Evolutionary conservation across 2,797 vertebrate species (phyloP).

Genomic region (Melanotaenia nigrans): DNA sequence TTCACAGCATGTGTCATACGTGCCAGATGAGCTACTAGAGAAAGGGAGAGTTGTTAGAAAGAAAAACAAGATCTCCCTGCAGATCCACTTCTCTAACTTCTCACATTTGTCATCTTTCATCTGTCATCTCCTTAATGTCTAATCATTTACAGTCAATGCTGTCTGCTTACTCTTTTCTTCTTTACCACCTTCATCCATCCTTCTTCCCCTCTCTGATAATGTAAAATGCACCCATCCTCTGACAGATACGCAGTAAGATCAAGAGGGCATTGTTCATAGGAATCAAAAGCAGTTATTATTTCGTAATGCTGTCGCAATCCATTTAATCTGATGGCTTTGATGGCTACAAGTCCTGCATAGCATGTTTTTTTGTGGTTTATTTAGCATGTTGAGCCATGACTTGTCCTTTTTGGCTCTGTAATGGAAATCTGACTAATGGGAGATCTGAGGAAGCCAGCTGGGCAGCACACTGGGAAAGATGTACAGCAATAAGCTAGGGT

Average conservation of each 20-base stretch:
- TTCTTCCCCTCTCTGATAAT: slow-evolving; percentile 6
- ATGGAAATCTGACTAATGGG: slow-evolving; percentile 59
- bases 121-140: slow-evolving; percentile 16
- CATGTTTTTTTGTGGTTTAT: slow-evolving; percentile 40
- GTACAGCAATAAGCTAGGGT: slow-evolving; percentile 19
- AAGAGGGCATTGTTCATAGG: slow-evolving; percentile 18
- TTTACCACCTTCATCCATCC: slow-evolving; percentile 2
- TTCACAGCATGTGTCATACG: slow-evolving; percentile 25
- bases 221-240: slow-evolving; percentile 18
- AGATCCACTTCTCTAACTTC: slow-evolving; percentile 24
- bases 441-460: slow-evolving; percentile 54
- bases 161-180: slow-evolving; percentile 3
- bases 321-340: slow-evolving; percentile 23
- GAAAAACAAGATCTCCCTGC: slow-evolving; percentile 13
- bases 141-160: slow-evolving; percentile 20
- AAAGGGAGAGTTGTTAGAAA: slow-evolving; percentile 8
- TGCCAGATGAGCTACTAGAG: slow-evolving; percentile 26
- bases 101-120: slow-evolving; percentile 10
- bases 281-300: slow-evolving; percentile 45
- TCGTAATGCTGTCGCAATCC: background rate
- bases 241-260: slow-evolving; percentile 14
- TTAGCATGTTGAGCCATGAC: slow-evolving; percentile 31
- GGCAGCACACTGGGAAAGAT: slow-evolving; percentile 38
- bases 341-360: slow-evolving; percentile 22
- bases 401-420: slow-evolving; percentile 40